Base-by-base conservation (phyloP, 2,113 vertebrate genomes). In the Alethe castanea region DNA sequence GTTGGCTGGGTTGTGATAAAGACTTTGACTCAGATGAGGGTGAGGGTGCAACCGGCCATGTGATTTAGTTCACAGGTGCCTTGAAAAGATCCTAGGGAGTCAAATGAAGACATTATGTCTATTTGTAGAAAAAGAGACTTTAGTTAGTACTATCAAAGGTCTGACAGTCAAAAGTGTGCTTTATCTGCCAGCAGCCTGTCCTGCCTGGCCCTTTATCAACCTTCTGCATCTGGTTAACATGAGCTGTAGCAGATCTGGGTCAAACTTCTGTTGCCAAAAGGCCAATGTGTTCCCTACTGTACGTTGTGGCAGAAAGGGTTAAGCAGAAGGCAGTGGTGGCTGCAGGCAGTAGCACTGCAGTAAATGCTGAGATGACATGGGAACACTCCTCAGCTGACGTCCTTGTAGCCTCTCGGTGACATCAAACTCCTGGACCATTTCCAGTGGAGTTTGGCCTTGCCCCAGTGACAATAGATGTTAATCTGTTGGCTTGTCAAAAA, bases 391-490 rank as follows among this genome's bases (percentile, higher is more conserved):
- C 36, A 88, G 62, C 76, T 95, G 96, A 97, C 5, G 89, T 96
- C 84, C 92, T 95, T 66, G 14, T 1, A 94, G 60, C 80, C 81
- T 90, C 61, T 87, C 1, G 0, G 45, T 95, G 96, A 97, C 95
- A 95, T 96, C 93, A 95, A 95, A 92, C 84, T 92, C 59, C 81
- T 97, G 95, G 95, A 95, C 28, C 19, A 38, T 38, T 71, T 96
- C 95, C 95, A 95, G 86, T 48, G 0, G 0, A 87, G 84, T 56
- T 88, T 97, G 96, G 95, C 95, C 91, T 96, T 94, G 84, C 92
- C 94, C 92, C 96, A 96, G 96, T 91, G 92, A 97, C 94, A 97
- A 97, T 95, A 97, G 94, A 93, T 86, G 50, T 76, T 97, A 97
- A 97, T 97, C 95, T 97, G 83, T 80, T 96, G 95, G 95, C 96